phyloP scores from a whole-genome alignment of 2,888 invertebrate species.

The Bhutanitis thaidina region DNA sequence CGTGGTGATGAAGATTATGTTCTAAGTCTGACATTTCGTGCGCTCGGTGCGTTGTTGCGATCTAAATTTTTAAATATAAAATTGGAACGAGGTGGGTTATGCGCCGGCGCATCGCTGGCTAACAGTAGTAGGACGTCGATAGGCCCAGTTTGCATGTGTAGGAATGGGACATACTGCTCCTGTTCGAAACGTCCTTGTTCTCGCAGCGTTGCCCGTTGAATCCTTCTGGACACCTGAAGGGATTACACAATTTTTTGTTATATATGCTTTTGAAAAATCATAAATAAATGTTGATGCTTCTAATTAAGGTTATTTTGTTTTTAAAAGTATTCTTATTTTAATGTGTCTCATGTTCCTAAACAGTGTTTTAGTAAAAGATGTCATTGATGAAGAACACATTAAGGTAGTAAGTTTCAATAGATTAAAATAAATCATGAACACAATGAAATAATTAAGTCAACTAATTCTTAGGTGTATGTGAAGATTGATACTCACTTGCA shows the following conservation, averaged over 20 bases:
- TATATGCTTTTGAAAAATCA: no score
- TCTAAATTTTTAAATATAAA: conserved; percentile 52
- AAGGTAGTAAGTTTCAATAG: no score
- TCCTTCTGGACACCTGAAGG: conserved; percentile 87
- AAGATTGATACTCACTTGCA: conserved; percentile 88
- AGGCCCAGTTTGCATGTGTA: conserved; percentile 89
- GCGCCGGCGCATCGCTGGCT: conserved; percentile 67
- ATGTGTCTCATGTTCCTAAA: no score
- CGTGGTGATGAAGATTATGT: conserved; percentile 31
- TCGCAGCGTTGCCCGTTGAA: conserved; percentile 90
- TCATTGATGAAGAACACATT: no score
- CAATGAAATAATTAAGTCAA: no score
- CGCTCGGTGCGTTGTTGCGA: conserved; percentile 45
- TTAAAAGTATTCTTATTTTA: no score
- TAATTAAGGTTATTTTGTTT: no score
- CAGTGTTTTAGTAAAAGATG: no score
- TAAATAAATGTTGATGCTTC: no score
- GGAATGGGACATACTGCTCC: conserved; percentile 89
- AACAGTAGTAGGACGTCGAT: conserved; percentile 88
- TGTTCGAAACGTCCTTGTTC: conserved; percentile 87
- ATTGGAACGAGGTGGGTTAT: conserved; percentile 71
- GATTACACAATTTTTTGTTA: conserved; percentile 25
- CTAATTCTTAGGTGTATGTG: no score
- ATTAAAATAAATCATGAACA: no score
- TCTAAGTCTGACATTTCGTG: conserved; percentile 46